A percentile compares a stretch with the other conserved stretches of the same genome.
These are phyloP conservation scores for Rattus rattus DNA, from an alignment of 2,113 vertebrate genomes.

Conservation along the genomic window DNA sequence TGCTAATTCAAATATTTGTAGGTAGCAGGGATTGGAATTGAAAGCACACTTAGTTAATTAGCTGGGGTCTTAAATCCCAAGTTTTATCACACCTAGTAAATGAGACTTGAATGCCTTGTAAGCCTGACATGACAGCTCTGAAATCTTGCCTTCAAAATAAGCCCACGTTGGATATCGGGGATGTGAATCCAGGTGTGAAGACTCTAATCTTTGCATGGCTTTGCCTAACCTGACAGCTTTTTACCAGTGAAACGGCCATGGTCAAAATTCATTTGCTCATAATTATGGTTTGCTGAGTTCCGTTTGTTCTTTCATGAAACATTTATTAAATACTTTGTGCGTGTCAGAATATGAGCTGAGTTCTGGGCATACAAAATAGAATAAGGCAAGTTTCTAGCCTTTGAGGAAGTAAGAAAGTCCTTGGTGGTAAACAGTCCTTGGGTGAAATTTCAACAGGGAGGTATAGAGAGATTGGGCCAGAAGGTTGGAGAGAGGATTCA, in stretches of 20 bases:
- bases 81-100: constrained; percentile 72
- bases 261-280: constrained; percentile 57
- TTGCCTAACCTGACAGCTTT: constrained; percentile 53
- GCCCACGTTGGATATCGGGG: constrained; percentile 8
- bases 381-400: neutral
- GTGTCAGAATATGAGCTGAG: neutral
- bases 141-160: constrained; percentile 69
- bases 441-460: neutral
- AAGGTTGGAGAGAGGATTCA: neutral
- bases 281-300: constrained; percentile 58
- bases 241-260: constrained; percentile 33
- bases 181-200: neutral
- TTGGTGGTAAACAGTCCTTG: neutral
- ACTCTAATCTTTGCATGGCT: neutral
- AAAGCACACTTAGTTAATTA: constrained; percentile 78
- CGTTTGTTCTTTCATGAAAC: constrained; percentile 57
- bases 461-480: neutral
- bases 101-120: constrained; percentile 63
- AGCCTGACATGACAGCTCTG: constrained; percentile 61
- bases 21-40: constrained; percentile 62
- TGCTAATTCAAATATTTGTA: constrained; percentile 77
- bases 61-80: constrained; percentile 63
- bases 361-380: constrained; percentile 4
- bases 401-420: neutral
- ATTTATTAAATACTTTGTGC: constrained; percentile 36